These are phyloP conservation scores for Tapirus indicus DNA, from an alignment of 2,797 vertebrate genomes.

Conservation along the genomic window DNA sequence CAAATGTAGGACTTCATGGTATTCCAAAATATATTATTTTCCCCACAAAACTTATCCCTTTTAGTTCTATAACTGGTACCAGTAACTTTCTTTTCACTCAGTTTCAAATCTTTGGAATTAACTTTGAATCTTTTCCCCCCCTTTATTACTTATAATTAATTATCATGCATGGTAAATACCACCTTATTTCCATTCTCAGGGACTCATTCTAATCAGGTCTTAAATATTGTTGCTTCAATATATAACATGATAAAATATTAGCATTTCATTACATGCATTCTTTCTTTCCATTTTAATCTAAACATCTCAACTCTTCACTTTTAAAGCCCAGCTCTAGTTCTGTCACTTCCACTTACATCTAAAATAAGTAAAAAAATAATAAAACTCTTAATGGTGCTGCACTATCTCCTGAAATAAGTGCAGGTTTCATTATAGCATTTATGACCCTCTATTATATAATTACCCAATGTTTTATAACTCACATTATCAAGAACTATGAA, in stretches of 20 bases:
- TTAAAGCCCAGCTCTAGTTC: neutral
- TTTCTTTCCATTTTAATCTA: neutral
- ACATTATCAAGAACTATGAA: neutral
- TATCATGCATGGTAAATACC: neutral
- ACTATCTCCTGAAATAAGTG: neutral
- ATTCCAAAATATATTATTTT: neutral
- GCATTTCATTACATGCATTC: neutral
- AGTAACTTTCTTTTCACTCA: neutral
- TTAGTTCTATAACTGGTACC: neutral
- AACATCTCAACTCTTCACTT: neutral
- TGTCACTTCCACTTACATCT: neutral
- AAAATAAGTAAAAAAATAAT: neutral
- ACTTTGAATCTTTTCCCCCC: neutral
- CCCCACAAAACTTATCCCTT: neutral
- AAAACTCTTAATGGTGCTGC: neutral
- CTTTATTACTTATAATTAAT: neutral
- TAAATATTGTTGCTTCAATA: neutral
- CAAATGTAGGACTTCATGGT: neutral
- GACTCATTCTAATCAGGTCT: neutral
- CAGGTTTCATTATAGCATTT: neutral
- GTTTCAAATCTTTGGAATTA: neutral
- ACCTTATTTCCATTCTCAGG: neutral
- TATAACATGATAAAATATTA: neutral
- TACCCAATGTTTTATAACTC: neutral
- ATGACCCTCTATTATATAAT: neutral